Percentiles rank a stretch among this genome's conserved stretches.
These are phyloP conservation scores for Botrylloides violaceus DNA, from an alignment of 23 tunicate species.

Conservation along the genomic window DNA sequence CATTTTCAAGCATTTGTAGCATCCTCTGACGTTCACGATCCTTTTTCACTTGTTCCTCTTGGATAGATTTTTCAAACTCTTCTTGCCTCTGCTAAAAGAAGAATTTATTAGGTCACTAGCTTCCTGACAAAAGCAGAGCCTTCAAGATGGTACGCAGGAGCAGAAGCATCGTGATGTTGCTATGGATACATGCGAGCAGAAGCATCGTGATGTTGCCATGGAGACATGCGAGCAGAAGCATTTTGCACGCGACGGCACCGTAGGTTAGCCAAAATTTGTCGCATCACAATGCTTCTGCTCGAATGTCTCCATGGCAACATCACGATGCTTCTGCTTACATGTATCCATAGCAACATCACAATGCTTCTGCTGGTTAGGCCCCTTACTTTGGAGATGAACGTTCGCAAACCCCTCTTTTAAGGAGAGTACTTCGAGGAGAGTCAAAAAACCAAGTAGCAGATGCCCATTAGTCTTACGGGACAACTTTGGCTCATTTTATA, in stretches of 20 bases:
- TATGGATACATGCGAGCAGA: background rate
- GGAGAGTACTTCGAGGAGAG: no score
- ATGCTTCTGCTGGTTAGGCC: no score
- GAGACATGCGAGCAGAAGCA: background rate
- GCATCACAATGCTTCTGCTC: no score
- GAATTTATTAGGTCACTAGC: no score
- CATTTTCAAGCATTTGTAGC: slow-evolving; percentile 37
- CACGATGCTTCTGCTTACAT: no score
- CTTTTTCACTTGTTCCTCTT: slow-evolving; percentile 56
- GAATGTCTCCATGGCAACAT: no score
- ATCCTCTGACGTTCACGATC: slow-evolving; percentile 59
- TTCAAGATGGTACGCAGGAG: background rate
- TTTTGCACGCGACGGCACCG: background rate
- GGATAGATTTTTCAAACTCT: slow-evolving; percentile 43
- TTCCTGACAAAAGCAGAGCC: background rate
- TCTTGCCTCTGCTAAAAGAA: slow-evolving; percentile 45
- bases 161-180: background rate
- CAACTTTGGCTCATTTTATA: no score
- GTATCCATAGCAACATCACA: no score
- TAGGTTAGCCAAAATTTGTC: background rate
- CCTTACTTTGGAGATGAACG: no score
- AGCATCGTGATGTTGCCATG: background rate
- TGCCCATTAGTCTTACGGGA: no score
- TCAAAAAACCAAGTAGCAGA: no score
- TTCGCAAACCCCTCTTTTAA: no score